Conservation (phyloP, 1,140 invertebrate genomes). For the Panagrolaimus sp. region DNA sequence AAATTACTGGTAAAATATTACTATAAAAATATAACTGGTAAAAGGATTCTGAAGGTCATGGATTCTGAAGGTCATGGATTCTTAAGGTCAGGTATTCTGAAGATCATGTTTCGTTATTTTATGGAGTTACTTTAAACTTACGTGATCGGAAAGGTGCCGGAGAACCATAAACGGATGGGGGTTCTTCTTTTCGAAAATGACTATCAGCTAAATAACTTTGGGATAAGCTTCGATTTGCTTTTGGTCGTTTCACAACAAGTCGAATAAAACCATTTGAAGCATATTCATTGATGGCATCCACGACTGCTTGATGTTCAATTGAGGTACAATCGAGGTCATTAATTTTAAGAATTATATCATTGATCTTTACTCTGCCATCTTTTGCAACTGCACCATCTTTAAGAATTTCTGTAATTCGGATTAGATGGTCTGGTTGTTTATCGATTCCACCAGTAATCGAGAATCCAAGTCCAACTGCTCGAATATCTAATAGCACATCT, state of each 20-base stretch:
- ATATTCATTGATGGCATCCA: conserved; percentile 89
- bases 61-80: no score
- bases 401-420: conserved; percentile 97
- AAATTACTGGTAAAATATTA: no score
- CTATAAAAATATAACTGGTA: no score
- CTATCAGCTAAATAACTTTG: conserved; percentile 37
- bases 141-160: conserved; percentile 23
- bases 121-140: no score
- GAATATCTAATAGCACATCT: conserved; percentile 33
- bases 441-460: conserved; percentile 76
- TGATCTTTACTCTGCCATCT: conserved; percentile 82
- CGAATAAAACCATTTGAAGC: conserved; percentile 62
- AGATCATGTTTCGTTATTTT: no score
- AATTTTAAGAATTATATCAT: conserved; percentile 84
- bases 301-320: conserved; percentile 83
- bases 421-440: conserved; percentile 72
- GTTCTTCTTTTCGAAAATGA: background rate
- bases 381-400: conserved; percentile 87
- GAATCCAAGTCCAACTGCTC: conserved; percentile 72
- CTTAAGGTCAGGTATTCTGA: no score
- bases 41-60: no score
- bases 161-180: conserved; percentile 11
- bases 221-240: conserved; percentile 34
- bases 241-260: conserved; percentile 40
- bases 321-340: conserved; percentile 84